Evolutionary conservation across 2,797 vertebrate species (phyloP).

Genomic region (Pipistrellus pygmaeus): DNA sequence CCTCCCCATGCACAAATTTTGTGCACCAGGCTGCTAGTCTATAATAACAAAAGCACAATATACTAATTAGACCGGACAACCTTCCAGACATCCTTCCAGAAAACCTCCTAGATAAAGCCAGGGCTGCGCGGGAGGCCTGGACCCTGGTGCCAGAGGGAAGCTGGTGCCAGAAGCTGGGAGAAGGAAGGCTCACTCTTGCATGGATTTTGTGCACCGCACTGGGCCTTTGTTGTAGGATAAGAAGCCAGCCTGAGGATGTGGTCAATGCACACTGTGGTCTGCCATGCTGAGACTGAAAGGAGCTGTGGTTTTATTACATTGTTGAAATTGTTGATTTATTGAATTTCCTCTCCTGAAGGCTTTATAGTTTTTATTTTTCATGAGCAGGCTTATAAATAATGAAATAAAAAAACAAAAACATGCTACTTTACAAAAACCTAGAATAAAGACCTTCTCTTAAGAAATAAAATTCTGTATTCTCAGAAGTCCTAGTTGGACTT

Average conservation of each 20-base stretch:
- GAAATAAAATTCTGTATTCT: background rate
- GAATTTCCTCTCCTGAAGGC: background rate
- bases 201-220: no score
- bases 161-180: no score
- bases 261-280: background rate
- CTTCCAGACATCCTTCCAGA: no score
- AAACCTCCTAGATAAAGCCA: no score
- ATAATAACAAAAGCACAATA: no score
- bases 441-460: background rate
- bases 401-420: background rate
- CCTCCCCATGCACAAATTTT: no score
- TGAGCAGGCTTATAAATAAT: background rate
- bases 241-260: background rate
- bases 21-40: no score
- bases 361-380: background rate
- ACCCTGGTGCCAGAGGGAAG: no score
- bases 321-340: background rate
- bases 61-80: no score
- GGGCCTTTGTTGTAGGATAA: background rate
- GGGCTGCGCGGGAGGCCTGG: no score
- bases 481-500: background rate
- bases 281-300: background rate
- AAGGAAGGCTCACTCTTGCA: no score
- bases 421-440: background rate
- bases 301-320: background rate